phyloP scores from a whole-genome alignment of 1,140 invertebrate genomes.

The Anadara kagoshimensis region DNA sequence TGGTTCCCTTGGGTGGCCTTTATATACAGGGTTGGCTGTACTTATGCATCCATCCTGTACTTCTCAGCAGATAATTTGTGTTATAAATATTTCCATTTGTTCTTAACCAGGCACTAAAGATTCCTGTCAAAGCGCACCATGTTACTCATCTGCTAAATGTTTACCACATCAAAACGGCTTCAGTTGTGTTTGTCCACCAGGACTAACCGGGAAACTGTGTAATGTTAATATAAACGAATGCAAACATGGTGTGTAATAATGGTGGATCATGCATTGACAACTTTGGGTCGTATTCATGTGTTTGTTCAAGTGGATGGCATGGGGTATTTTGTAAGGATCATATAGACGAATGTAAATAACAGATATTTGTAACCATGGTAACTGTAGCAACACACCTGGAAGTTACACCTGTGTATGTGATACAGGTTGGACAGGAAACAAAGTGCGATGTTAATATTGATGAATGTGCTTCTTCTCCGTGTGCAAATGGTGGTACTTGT shows the following conservation, averaged over 20 bases:
- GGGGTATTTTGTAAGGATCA: no score
- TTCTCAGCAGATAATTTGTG: no score
- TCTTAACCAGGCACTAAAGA: no score
- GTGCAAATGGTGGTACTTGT: constrained; percentile 7
- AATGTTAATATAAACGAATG: neutral
- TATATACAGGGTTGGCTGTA: no score
- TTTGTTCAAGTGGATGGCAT: constrained; percentile 77
- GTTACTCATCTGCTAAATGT: no score
- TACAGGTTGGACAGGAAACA: neutral
- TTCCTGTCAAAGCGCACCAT: no score
- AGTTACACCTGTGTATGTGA: neutral
- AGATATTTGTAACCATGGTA: neutral
- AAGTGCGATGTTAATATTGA: neutral
- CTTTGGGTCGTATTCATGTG: constrained; percentile 43
- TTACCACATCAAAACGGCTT: neutral
- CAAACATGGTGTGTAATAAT: constrained; percentile 65
- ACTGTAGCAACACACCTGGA: neutral
- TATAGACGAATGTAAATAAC: neutral
- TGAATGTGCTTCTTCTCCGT: neutral
- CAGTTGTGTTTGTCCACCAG: neutral
- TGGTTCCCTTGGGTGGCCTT: no score
- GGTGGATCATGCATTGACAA: constrained; percentile 88
- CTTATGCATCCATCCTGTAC: no score
- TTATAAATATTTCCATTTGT: no score
- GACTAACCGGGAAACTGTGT: neutral